Base-by-base conservation (phyloP, 2,113 vertebrate species). In the Halcyon senegalensis region DNA sequence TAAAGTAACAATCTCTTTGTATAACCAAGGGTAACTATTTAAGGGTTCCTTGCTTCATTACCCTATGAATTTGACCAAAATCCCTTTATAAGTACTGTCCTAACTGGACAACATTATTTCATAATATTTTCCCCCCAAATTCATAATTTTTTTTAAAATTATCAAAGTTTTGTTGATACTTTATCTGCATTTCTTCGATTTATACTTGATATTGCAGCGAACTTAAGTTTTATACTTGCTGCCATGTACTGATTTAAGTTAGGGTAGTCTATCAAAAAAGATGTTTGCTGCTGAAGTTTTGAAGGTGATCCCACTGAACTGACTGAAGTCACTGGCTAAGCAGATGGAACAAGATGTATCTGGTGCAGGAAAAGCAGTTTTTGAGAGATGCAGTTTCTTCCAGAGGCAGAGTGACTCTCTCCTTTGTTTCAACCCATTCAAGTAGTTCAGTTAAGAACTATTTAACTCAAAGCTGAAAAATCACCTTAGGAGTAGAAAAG, bases 391-490 rank as follows among this genome's bases (percentile, higher is more conserved):
- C 60, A 72, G 73, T 39, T 74, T 60, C 77, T 83, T 80, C 85
- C 75, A 48, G 56, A 75, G 66, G 35, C 66, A 75, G 31, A 4
- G 50, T 44, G 73, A 92, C 5, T 44, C 76, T 79, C n/a, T 73
- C 80, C 84, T 94, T 94, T 92, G 89, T 96, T 96, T 95, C 89
- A 87, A 72, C 39, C 74, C 48, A 76, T 56, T 78, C 41, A 50
- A 55, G 64, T 43, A 79, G 87, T 48, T 94, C 83, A 77, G 72
- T 79, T 91, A 81, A 72, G 73, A 81, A 72, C 66, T 91, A 84
- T 67, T 89, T 75, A 84, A 75, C 56, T 66, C n/a, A 82, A 84
- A 87, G 74, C 81, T 93, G 87, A 93, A 94, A 94, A 94, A 92
- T 68, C 77, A 91, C 27, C 25, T 1, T 55, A 27, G 44, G 28